Percentiles rank a stretch among this genome's conserved stretches.
phyloP scores from a whole-genome alignment of 2,113 vertebrate species.

The Monopterus albus region DNA sequence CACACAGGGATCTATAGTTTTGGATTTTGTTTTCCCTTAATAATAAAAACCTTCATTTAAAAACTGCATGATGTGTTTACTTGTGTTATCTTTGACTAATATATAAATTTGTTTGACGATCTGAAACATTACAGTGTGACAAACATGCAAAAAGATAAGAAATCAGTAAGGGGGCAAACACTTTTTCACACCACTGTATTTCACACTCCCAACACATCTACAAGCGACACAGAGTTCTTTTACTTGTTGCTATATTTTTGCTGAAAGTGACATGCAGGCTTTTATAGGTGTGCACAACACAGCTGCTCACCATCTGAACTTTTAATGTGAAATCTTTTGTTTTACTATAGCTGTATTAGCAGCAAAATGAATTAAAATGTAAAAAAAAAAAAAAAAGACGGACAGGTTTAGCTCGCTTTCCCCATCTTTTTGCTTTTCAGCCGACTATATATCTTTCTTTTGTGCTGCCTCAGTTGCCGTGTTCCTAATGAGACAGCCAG shows the following conservation, averaged over 20 bases:
- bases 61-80: too few relatives aligned
- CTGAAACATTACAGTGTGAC: too few relatives aligned
- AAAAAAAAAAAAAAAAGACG: too few relatives aligned
- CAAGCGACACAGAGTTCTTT: neutral
- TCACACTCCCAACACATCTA: constrained; percentile 10
- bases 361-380: neutral
- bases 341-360: neutral
- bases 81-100: too few relatives aligned
- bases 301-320: neutral
- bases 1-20: too few relatives aligned
- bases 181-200: too few relatives aligned
- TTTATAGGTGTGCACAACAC: neutral
- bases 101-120: too few relatives aligned
- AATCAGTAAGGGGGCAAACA: too few relatives aligned
- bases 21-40: too few relatives aligned
- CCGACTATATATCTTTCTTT: constrained; percentile 37
- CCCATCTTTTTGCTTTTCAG: constrained; percentile 19
- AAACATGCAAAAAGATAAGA: too few relatives aligned
- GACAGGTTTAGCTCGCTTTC: constrained; percentile 22
- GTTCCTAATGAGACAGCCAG: constrained; percentile 63
- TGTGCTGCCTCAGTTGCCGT: constrained; percentile 50
- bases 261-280: neutral
- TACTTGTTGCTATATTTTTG: constrained; percentile 9
- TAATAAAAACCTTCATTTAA: too few relatives aligned
- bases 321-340: neutral